Conservation (phyloP, 2,113 vertebrate species). For the Theristicus caerulescens region DNA sequence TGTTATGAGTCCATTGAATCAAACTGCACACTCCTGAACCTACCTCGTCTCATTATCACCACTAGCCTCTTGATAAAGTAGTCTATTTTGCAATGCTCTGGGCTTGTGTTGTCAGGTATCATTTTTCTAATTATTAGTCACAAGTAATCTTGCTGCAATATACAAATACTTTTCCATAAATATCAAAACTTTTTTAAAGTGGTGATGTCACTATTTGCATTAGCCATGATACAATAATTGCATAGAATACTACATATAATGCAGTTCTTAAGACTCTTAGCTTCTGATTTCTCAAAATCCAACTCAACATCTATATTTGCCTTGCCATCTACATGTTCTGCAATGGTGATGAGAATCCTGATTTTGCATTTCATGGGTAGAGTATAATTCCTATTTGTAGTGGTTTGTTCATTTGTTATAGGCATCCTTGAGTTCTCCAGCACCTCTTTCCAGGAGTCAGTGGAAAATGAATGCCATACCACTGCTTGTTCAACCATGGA, state of each 20-base stretch:
- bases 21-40: background rate
- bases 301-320: background rate
- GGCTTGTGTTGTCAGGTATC: background rate
- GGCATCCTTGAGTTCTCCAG: background rate
- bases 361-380: background rate
- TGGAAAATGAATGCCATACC: background rate
- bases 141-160: background rate
- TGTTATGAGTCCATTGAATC: background rate
- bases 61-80: background rate
- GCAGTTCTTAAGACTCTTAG: background rate
- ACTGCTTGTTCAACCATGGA: fast-evolving
- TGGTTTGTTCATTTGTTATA: background rate
- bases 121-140: background rate
- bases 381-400: background rate
- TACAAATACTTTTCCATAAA: background rate
- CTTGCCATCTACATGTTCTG: background rate
- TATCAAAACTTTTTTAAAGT: background rate
- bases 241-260: background rate
- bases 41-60: background rate
- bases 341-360: background rate
- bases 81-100: background rate
- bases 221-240: background rate
- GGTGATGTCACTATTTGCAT: background rate
- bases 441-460: background rate
- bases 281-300: background rate